Percentiles rank a stretch among this genome's conserved stretches.
Evolutionary conservation across 2,888 invertebrate genomes (phyloP).

Genomic region (Euphydryas editha): DNA sequence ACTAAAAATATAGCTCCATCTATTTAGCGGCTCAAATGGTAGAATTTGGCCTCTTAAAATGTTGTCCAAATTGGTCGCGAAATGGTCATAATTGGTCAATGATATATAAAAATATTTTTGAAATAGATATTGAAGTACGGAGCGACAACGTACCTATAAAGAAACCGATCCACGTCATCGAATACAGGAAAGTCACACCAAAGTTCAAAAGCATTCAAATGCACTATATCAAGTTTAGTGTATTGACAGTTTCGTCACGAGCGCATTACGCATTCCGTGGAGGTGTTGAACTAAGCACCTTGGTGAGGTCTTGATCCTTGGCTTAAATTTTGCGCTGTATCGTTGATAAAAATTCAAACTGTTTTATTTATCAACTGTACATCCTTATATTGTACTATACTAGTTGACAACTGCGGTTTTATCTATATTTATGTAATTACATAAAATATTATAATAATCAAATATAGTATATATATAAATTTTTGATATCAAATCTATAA

Average conservation of each 20-base stretch:
- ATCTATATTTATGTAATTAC: neutral
- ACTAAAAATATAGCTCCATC: too few species aligned
- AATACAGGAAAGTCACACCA: constrained; percentile 22
- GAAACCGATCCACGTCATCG: constrained; percentile 21
- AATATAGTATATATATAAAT: too few species aligned
- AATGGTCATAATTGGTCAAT: too few species aligned
- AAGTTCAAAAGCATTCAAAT: constrained; percentile 19
- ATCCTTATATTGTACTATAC: neutral
- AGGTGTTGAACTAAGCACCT: constrained; percentile 68
- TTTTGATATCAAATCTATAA: too few species aligned
- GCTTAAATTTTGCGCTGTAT: constrained; percentile 39
- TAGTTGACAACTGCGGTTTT: neutral
- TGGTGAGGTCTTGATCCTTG: constrained; percentile 44
- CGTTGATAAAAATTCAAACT: constrained; percentile 39
- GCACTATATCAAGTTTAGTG: constrained; percentile 38
- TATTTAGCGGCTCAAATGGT: too few species aligned
- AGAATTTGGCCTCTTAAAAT: too few species aligned
- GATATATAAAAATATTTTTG: neutral
- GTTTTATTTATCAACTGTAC: constrained; percentile 22
- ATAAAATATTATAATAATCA: neutral
- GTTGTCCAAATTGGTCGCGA: too few species aligned
- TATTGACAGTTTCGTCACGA: constrained; percentile 70
- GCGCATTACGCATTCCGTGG: constrained; percentile 66
- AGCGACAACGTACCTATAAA: neutral
- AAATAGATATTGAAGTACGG: neutral